These are phyloP conservation scores for Anser brachyrhynchus DNA, from an alignment of 2,113 vertebrate genomes.

Conservation along the genomic window DNA sequence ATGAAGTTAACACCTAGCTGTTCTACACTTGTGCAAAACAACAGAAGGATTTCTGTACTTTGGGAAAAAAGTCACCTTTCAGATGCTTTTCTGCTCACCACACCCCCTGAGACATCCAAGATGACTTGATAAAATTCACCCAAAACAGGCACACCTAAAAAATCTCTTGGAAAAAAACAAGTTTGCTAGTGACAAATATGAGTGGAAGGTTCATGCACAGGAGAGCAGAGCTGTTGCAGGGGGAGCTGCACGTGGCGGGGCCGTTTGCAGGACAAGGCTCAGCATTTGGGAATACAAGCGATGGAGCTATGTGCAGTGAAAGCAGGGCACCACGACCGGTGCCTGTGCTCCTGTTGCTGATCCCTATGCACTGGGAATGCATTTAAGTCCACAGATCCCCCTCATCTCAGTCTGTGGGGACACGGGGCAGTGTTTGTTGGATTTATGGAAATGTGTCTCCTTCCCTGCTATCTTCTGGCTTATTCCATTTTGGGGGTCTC, in stretches of 20 bases:
- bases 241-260: fast-evolving
- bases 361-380: background rate
- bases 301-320: too few relatives aligned
- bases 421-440: background rate
- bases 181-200: background rate
- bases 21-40: background rate
- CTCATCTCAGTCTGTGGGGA: background rate
- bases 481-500: background rate
- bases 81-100: background rate
- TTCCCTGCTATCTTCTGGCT: background rate
- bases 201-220: background rate
- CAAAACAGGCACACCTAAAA: background rate
- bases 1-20: background rate
- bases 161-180: background rate
- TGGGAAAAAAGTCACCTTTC: background rate
- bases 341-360: background rate
- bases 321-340: fast-evolving
- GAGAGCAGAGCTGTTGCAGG: background rate
- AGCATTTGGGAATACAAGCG: background rate
- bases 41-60: background rate
- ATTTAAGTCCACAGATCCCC: background rate
- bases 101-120: background rate
- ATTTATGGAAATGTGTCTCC: background rate
- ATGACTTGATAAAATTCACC: background rate
- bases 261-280: background rate